Evolutionary conservation across 2,888 invertebrate genomes (phyloP).

Genomic region (Scaptomyza parva): DNA sequence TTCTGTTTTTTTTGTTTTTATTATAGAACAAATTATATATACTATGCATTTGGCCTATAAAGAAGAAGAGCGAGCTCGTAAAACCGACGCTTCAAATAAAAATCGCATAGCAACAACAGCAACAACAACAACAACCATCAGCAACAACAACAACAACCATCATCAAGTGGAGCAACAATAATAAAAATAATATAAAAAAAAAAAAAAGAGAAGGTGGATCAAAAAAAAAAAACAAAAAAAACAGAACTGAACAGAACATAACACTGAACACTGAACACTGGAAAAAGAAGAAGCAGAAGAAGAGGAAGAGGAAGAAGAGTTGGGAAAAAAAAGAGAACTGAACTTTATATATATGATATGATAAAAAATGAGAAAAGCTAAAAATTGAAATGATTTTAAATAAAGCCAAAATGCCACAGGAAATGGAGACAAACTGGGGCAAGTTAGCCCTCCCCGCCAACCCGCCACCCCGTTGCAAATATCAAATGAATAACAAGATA

Average conservation of each 20-base stretch:
- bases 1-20: conserved; percentile 43
- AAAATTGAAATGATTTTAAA: conserved; percentile 63
- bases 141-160: conserved; percentile 67
- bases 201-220: background rate
- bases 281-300: too few relatives aligned
- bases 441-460: conserved; percentile 22
- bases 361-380: conserved; percentile 32
- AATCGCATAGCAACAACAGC: conserved; percentile 63
- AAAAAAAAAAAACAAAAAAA: conserved; percentile 18
- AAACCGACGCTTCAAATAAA: conserved; percentile 50
- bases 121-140: too few relatives aligned
- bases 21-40: conserved; percentile 63
- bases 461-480: too few relatives aligned
- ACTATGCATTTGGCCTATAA: conserved; percentile 74
- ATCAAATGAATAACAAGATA: conserved; percentile 54
- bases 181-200: conserved; percentile 22
- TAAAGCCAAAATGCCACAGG: conserved; percentile 72
- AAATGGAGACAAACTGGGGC: conserved; percentile 17
- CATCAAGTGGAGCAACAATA: conserved; percentile 61
- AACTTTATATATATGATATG: conserved; percentile 47
- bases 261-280: background rate
- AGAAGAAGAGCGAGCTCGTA: conserved; percentile 60
- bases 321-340: background rate
- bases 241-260: conserved; percentile 7
- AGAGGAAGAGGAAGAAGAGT: too few relatives aligned